Evolutionary conservation across 1,140 invertebrate species (phyloP).

Genomic region (Sarcophaga peregrina): DNA sequence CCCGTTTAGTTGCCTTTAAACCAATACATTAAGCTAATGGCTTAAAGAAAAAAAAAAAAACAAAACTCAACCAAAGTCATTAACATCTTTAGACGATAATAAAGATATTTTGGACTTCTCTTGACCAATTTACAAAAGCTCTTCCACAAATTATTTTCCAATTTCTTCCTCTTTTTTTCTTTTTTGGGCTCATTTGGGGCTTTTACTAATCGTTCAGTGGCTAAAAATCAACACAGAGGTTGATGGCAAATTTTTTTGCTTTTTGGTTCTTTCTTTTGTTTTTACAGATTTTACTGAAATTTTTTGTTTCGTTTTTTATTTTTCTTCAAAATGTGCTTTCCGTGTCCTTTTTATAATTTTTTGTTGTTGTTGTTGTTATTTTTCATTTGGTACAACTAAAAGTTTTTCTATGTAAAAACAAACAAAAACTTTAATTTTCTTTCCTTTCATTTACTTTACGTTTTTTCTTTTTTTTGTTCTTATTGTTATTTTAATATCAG

Average conservation of each 20-base stretch:
- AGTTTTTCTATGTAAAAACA: neutral
- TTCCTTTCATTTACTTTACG: neutral
- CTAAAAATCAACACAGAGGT: conserved; percentile 31
- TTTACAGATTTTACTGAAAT: neutral
- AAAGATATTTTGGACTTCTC: neutral
- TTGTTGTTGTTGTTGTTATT: too few species aligned
- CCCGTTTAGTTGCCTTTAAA: too few species aligned
- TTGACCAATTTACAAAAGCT: neutral
- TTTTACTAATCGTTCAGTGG: neutral
- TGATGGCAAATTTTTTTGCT: neutral
- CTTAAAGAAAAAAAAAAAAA: too few species aligned
- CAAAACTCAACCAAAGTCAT: neutral
- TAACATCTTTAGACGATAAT: neutral
- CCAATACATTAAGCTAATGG: too few species aligned
- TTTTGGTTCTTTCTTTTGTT: neutral
- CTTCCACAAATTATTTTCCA: too few species aligned
- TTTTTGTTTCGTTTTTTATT: neutral
- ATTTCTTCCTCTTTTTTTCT: too few species aligned
- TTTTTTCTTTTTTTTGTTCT: neutral
- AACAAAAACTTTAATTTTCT: neutral
- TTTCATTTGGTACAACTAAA: neutral
- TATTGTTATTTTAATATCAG: neutral
- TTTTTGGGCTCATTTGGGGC: neutral
- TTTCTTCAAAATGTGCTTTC: neutral
- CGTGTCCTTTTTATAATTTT: neutral